Evolutionary conservation across 1,140 invertebrate species (phyloP).

Genomic region (Drosophila trapezifrons): DNA sequence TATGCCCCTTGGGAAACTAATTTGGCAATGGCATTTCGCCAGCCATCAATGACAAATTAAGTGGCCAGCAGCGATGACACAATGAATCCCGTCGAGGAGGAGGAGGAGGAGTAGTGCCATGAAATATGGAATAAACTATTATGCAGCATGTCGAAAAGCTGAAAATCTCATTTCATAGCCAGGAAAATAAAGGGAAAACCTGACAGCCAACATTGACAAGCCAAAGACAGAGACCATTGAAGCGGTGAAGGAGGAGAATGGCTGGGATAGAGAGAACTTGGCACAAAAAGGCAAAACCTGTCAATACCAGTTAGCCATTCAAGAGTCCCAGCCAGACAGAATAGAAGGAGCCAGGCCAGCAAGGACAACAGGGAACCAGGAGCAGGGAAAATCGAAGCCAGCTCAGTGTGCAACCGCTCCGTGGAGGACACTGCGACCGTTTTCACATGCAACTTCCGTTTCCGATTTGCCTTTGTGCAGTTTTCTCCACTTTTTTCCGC

Average conservation of each 20-base stretch:
- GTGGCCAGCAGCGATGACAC: conserved; percentile 22
- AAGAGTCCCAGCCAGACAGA: conserved; percentile 39
- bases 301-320: conserved; percentile 74
- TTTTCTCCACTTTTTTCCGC: conserved; percentile 14
- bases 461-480: conserved; percentile 72
- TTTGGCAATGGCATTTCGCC: conserved; percentile 49
- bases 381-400: conserved; percentile 34
- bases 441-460: conserved; percentile 78
- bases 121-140: conserved; percentile 54
- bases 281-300: conserved; percentile 74
- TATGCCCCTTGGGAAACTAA: conserved; percentile 33
- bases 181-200: conserved; percentile 45
- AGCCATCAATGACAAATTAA: conserved; percentile 44
- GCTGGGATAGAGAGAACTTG: conserved; percentile 33
- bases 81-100: conserved; percentile 1
- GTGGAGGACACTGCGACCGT: conserved; percentile 48
- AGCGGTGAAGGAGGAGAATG: conserved; percentile 6
- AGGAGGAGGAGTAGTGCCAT: conserved; percentile 1
- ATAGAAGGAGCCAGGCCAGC: conserved; percentile 5
- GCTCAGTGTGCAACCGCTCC: conserved; percentile 43
- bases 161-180: conserved; percentile 69
- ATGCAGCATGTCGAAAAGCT: conserved; percentile 66
- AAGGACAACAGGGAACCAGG: conserved; percentile 25
- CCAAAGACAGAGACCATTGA: conserved; percentile 42
- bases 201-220: conserved; percentile 54